phyloP scores from a whole-genome alignment of 2,113 vertebrate species.

The Chinchilla lanigera region DNA sequence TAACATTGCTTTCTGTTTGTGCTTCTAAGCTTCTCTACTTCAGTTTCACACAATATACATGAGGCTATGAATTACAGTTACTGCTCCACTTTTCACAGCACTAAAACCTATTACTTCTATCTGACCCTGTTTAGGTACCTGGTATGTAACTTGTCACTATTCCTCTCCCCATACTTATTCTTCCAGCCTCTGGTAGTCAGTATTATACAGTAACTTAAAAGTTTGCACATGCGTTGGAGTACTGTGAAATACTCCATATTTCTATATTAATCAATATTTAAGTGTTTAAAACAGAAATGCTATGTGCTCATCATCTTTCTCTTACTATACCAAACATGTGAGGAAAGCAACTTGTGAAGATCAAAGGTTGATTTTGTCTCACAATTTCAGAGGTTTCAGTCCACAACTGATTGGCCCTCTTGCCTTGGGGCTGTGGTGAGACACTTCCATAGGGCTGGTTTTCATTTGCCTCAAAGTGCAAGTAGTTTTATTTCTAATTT shows the following conservation, averaged over 20 bases:
- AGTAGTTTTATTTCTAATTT: neutral
- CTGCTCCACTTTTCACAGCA: neutral
- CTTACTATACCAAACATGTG: neutral
- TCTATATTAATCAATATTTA: neutral
- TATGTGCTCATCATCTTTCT: neutral
- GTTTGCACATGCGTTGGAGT: neutral
- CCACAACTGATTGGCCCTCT: neutral
- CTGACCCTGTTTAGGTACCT: neutral
- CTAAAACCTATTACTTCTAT: neutral
- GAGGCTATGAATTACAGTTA: neutral
- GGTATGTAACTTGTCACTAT: neutral
- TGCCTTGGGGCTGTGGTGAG: neutral
- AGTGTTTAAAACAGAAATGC: neutral
- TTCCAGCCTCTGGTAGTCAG: neutral
- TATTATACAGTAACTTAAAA: neutral
- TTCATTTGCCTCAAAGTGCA: neutral
- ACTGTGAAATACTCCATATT: neutral
- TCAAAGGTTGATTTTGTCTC: neutral
- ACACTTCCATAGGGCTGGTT: neutral
- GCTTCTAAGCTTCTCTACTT: neutral
- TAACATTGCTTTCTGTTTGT: neutral
- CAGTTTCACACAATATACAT: neutral
- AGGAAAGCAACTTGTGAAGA: neutral
- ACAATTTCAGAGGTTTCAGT: neutral
- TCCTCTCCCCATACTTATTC: neutral